Evolutionary conservation across 2,797 vertebrate species (phyloP).

Genomic region (Sebastes jordani): DNA sequence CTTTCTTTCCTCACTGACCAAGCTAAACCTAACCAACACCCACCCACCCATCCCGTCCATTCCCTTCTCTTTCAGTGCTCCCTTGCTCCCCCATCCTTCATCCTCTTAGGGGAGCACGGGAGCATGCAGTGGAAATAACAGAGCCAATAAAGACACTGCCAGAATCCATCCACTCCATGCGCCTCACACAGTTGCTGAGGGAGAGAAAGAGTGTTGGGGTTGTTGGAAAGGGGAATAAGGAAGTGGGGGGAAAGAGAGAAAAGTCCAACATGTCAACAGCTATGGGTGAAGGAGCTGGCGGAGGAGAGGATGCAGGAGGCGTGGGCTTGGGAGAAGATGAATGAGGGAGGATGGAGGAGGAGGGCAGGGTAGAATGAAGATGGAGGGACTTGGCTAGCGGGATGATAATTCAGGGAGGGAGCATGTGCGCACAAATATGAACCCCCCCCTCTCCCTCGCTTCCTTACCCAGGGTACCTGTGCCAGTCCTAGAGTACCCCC

Average conservation of each 20-base stretch:
- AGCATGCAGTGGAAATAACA: slow-evolving; percentile 82
- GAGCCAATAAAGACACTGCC: slow-evolving; percentile 83
- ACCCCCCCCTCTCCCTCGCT: neutral
- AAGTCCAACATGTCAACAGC: slow-evolving; percentile 3
- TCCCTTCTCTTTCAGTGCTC: slow-evolving; percentile 46
- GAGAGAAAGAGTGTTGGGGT: slow-evolving; percentile 41
- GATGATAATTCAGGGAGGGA: slow-evolving; percentile 12
- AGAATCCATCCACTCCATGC: slow-evolving; percentile 72
- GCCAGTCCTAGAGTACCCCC: slow-evolving; percentile 10
- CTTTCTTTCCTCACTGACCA: neutral
- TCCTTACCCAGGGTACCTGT: neutral
- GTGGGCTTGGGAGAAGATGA: slow-evolving; percentile 16
- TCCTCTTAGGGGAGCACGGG: slow-evolving; percentile 77
- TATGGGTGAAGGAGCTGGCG: neutral
- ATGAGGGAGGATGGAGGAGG: slow-evolving; percentile 18
- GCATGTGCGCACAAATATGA: slow-evolving; percentile 39
- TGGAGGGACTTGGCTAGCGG: slow-evolving; percentile 16
- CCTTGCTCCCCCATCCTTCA: slow-evolving; percentile 71
- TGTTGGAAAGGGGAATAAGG: neutral
- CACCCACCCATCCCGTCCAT: slow-evolving; percentile 23
- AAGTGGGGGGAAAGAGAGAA: neutral
- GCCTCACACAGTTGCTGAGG: slow-evolving; percentile 69
- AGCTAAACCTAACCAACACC: slow-evolving; percentile 16
- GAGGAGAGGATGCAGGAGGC: slow-evolving; percentile 6
- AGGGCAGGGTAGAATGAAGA: slow-evolving; percentile 33